A percentile compares a stretch with the other conserved stretches of the same genome.
Evolutionary conservation across 2,797 vertebrate species (phyloP).

Genomic region (Mormyrus proboscirostris): DNA sequence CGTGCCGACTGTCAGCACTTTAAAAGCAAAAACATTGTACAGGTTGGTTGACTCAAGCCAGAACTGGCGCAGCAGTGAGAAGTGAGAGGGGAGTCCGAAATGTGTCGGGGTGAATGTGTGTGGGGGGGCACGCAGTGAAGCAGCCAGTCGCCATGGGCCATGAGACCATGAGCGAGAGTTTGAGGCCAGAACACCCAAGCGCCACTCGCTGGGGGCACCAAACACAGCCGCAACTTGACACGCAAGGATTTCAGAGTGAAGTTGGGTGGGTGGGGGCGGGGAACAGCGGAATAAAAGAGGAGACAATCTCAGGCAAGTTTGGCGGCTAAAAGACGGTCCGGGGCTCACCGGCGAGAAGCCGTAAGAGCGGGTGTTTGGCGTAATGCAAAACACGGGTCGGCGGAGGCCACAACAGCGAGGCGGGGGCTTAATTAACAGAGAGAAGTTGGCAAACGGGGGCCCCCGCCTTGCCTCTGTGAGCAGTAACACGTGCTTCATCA

Average conservation of each 20-base stretch:
- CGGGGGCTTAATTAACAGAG: constrained; percentile 50
- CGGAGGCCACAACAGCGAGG: constrained; percentile 41
- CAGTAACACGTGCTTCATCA: constrained; percentile 59
- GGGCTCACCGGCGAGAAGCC: background rate
- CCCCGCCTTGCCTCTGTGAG: constrained; percentile 42
- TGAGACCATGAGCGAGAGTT: background rate
- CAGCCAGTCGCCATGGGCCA: background rate
- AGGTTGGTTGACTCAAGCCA: background rate
- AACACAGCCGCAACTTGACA: background rate
- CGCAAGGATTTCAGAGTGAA: background rate
- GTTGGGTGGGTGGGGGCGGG: background rate
- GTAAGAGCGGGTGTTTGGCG: background rate
- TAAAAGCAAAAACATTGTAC: background rate
- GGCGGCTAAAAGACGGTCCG: background rate
- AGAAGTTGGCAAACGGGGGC: constrained; percentile 20
- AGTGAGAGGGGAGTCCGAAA: background rate
- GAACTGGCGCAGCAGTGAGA: background rate
- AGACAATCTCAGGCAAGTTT: constrained; percentile 34
- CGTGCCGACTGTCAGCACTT: background rate
- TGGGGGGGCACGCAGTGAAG: background rate
- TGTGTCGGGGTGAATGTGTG: background rate
- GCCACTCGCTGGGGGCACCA: background rate
- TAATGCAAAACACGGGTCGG: constrained; percentile 18
- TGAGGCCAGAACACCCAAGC: background rate
- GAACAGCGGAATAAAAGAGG: constrained; percentile 39